Conservation (phyloP, 2,113 vertebrate species). For the Stigmatopora nigra region DNA sequence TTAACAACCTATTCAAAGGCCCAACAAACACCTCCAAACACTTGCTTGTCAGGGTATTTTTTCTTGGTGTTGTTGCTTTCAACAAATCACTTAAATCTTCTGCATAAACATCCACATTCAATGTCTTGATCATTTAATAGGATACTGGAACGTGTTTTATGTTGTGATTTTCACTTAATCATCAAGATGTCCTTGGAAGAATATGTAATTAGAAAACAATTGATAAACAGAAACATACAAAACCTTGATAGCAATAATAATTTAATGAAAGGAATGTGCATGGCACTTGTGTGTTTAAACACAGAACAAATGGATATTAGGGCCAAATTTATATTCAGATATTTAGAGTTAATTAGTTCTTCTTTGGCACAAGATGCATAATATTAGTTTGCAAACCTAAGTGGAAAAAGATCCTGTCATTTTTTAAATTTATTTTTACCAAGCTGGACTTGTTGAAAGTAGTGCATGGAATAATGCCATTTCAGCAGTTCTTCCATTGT, state of each 20-base stretch:
- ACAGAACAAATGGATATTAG: not conserved
- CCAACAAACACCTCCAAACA: no score
- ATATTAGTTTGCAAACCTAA: not conserved
- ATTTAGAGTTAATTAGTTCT: not conserved
- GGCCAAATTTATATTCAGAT: not conserved
- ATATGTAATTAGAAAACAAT: not conserved
- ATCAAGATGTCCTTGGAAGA: not conserved
- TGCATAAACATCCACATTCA: not conserved
- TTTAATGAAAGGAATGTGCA: not conserved
- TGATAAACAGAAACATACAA: not conserved
- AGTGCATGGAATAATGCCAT: not conserved
- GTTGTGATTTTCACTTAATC: not conserved
- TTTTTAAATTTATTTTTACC: not conserved
- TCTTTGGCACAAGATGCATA: not conserved
- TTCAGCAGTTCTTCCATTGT: not conserved
- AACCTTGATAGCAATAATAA: not conserved
- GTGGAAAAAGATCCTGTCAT: not conserved
- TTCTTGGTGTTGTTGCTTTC: not conserved
- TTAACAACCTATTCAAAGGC: no score
- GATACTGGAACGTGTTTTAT: not conserved
- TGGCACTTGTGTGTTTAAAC: not conserved
- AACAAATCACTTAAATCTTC: not conserved
- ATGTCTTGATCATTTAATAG: not conserved
- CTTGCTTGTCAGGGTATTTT: no score
- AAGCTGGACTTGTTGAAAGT: not conserved